Conservation (phyloP, 2,797 vertebrate species). For the Periparus ater region DNA sequence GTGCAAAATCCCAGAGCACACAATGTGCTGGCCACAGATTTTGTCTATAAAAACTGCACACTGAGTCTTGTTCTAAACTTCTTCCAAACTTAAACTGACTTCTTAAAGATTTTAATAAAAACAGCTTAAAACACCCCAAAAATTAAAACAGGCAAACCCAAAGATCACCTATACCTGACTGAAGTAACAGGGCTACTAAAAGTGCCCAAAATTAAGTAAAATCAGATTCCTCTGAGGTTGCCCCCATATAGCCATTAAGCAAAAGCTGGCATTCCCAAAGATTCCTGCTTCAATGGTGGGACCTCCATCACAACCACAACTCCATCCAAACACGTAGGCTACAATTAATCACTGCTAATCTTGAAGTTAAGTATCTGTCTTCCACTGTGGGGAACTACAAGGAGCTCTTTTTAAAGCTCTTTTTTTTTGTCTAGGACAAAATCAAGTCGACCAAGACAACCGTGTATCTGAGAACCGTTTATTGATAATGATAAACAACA, state of each 20-base stretch:
- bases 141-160: not conserved
- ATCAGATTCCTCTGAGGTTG: not conserved
- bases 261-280: not conserved
- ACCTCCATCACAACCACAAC: not conserved
- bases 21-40: not conserved
- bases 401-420: no score
- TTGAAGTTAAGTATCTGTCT: not conserved
- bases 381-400: not conserved
- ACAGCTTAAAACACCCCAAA: not conserved
- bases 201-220: not conserved
- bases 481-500: not conserved
- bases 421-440: no score
- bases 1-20: not conserved
- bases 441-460: rapidly evolving
- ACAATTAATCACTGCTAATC: not conserved
- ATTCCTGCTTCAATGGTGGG: not conserved
- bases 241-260: no score
- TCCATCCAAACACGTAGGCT: rapidly evolving
- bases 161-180: not conserved
- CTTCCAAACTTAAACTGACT: not conserved
- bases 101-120: not conserved
- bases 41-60: not conserved
- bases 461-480: not conserved
- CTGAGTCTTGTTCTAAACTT: not conserved
- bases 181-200: not conserved